phyloP scores from a whole-genome alignment of 1,140 invertebrate genomes.

The Harpegnathos saltator region DNA sequence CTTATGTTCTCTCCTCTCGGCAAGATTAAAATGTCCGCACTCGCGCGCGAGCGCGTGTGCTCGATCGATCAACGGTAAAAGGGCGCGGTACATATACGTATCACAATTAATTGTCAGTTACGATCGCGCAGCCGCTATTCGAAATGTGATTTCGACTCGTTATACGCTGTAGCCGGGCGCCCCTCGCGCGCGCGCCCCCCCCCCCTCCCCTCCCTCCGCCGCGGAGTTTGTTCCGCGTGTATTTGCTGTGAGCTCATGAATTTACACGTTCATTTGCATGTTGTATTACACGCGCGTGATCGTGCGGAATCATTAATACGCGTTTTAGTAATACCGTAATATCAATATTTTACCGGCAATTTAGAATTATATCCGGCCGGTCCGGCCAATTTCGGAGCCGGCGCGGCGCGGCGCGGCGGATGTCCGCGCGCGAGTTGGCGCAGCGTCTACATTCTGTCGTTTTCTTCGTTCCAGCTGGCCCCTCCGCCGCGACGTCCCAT shows the following conservation, averaged over 20 bases:
- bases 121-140: slow-evolving; percentile 19
- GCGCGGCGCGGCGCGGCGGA: too few relatives aligned
- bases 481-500: slow-evolving; percentile 42
- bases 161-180: not conserved
- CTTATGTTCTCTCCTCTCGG: slow-evolving; percentile 42
- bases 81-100: not conserved
- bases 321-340: not conserved
- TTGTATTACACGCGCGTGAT: too few relatives aligned
- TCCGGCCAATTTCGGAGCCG: too few relatives aligned
- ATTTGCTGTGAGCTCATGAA: slow-evolving; percentile 5
- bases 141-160: slow-evolving; percentile 46
- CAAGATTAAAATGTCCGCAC: slow-evolving; percentile 46
- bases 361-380: too few relatives aligned
- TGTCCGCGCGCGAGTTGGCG: too few relatives aligned
- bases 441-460: too few relatives aligned
- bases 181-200: too few relatives aligned
- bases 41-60: too few relatives aligned
- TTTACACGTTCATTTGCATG: slow-evolving; percentile 1
- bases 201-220: not conserved
- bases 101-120: slow-evolving; percentile 54
- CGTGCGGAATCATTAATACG: slow-evolving; percentile 11
- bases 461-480: slow-evolving; percentile 6
- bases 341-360: not conserved
- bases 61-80: slow-evolving; percentile 45
- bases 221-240: slow-evolving; percentile 11